A percentile compares a stretch with the other conserved stretches of the same genome.
Conservation (phyloP, 2,113 vertebrate species). For the Hylia prasina region DNA sequence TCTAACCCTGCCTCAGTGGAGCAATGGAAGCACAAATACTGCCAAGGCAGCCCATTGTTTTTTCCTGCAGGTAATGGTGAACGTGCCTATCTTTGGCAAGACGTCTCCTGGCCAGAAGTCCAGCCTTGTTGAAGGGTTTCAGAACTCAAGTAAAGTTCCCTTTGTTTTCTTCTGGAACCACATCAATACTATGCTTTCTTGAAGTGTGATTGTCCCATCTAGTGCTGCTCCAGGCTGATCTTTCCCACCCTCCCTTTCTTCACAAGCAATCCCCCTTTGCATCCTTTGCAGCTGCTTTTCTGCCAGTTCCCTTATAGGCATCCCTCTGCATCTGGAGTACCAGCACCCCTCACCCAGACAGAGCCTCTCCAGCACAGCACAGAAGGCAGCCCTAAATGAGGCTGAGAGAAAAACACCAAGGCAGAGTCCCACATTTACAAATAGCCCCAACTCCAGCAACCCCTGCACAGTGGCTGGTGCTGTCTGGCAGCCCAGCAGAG, state of each 20-base stretch:
- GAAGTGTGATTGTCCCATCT: background rate
- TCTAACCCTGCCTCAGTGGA: background rate
- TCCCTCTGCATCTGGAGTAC: background rate
- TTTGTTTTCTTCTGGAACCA: background rate
- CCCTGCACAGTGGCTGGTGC: background rate
- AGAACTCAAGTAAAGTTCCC: conserved; percentile 66
- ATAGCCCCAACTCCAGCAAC: background rate
- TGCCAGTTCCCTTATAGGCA: background rate
- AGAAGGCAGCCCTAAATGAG: background rate
- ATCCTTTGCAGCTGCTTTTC: background rate
- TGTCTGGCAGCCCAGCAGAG: background rate
- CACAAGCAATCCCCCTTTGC: fast-evolving
- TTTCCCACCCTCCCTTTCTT: background rate
- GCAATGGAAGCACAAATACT: background rate
- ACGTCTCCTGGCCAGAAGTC: conserved; percentile 73
- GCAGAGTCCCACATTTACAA: fast-evolving
- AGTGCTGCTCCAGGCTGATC: background rate
- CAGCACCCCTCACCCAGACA: background rate
- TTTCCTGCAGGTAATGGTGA: conserved; percentile 64
- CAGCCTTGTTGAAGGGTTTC: conserved; percentile 71
- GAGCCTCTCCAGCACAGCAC: background rate
- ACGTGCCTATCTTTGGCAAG: conserved; percentile 64
- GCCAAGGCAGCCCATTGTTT: background rate
- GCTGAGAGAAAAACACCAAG: background rate
- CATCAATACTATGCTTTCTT: background rate